Base-by-base conservation (phyloP, 2,888 invertebrate genomes). In the Eulithis prunata region DNA sequence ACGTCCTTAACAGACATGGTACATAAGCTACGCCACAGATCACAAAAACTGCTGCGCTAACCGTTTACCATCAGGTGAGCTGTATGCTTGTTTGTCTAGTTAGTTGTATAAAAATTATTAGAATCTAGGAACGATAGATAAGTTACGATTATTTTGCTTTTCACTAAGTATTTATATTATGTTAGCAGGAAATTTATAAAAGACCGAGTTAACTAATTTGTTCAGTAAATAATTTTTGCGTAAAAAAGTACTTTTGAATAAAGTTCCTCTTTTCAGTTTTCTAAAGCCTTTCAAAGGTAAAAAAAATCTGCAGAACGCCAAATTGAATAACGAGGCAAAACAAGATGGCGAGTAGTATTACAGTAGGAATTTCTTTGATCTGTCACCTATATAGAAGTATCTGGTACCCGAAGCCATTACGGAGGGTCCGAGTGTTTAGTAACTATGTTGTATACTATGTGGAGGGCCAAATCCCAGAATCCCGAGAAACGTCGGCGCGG, bases 291-390 rank as follows among this genome's bases (percentile, higher is more conserved):
- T 49, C 45, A 57, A 54, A 54, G 61, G 54, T 57, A 56, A 43
- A 64, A 64, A 64, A 64, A 61, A 64, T 45, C 57, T 49, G 38
- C 52, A 43, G 57, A 68, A 68, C 57, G 49, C 57, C 54, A 71
- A 72, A 75, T 72, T 66, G 71, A 71, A 74, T 75, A 69, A 70
- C 68, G 68, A 71, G 66, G 49, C 58, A 68, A 71, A 71, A 71
- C 75, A 72, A 70, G 70, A 64, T 45, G 57, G 54, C 59, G 69
- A 71, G 72, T 71, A 71, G 67, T 67, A 68, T 74, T 71, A 72
- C 68, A 54, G 64, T 62, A 64, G 47, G 70, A 68, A 71, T 73
- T 68, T 73, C 71, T 74, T 74, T 73, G 74, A 74, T 73, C 68
- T 70, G 68, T 67, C 71, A 68, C 61, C 68, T 63, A 66, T 63